These are phyloP conservation scores for Montifringilla adamsi DNA, from an alignment of 2,113 vertebrate genomes.

Conservation along the genomic window DNA sequence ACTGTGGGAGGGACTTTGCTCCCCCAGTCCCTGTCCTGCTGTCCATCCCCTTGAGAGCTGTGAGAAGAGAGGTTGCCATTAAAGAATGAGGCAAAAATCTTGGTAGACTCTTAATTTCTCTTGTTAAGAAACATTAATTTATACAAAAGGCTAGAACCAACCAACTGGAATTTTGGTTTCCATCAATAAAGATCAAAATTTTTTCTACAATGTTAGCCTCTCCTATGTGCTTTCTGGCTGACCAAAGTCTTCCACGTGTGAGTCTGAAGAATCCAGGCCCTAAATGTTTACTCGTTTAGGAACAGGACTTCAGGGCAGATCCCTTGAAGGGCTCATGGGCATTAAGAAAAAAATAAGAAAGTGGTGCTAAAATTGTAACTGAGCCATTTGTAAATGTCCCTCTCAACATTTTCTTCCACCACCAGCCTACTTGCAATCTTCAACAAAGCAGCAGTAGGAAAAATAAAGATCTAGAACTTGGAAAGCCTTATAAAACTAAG, in stretches of 20 bases:
- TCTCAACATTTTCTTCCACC: not conserved
- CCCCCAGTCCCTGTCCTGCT: not conserved
- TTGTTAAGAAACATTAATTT: not conserved
- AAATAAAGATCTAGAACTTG: not conserved
- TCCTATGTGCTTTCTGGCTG: not conserved
- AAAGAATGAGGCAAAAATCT: not conserved
- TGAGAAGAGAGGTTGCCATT: not conserved
- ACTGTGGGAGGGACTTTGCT: not conserved
- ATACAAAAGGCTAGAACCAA: not conserved
- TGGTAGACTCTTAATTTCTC: not conserved
- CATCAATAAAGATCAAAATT: accelerated
- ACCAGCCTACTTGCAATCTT: not conserved
- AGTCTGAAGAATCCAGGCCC: not conserved
- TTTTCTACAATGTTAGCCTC: not conserved
- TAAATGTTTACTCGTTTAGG: not conserved
- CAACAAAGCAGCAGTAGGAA: not conserved
- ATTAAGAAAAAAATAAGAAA: not conserved
- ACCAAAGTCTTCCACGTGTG: not conserved
- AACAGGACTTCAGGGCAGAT: not conserved
- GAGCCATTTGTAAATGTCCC: accelerated
- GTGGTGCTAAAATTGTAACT: not conserved
- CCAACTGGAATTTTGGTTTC: not conserved
- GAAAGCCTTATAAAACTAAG: not conserved
- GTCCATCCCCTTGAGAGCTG: not conserved
- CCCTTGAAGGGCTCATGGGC: not conserved